Base-by-base conservation (phyloP, 2,888 invertebrate genomes). In the Acrobasis consociella region DNA sequence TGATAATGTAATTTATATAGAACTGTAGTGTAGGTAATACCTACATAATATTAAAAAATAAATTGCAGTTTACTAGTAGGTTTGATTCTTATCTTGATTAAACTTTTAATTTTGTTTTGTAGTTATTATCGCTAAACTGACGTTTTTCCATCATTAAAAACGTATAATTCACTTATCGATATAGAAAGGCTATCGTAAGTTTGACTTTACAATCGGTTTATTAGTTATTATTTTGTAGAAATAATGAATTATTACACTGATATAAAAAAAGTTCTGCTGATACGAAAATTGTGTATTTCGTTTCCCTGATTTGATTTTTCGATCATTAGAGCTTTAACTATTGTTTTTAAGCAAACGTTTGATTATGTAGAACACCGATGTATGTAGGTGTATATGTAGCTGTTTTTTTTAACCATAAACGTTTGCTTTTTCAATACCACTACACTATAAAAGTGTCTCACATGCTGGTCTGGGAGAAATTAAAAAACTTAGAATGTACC, bases 141-240 rank as follows among this genome's bases (percentile, higher is more conserved):
- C 61, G 58, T 60, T 59, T 59, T 59, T 60, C 17, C 60, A 60
- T 60, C 60, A 51, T 60, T 50, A 59, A 59, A 16, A 59, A 65
- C 42, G n/a, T 16, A 50, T 64, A 22, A 59, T 38, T n/a, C 49
- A 49, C 50, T 76, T 77, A 76, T 77, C 75, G 70, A 72, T 72
- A 67, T 65, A 65, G 72, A 73, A 77, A 81, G 85, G 86, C 78
- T 85, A 87, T 86, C 85, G 78, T 68, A 64, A 75, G 77, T 77
- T 81, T 79, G 76, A 83, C 81, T 84, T 81, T 72, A 76, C 76
- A 78, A 74, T 81, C 77, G 72, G 31, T 62, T 64, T 65, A 56
- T 50, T 63, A 55, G 64, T 66, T 62, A 55, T 61, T 42, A 55
- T 49, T 61, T 46, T 64, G 49, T 62, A 58, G 22, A 50, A 62